phyloP scores from a whole-genome alignment of 2,888 invertebrate genomes.

The Cephalotes varians region DNA sequence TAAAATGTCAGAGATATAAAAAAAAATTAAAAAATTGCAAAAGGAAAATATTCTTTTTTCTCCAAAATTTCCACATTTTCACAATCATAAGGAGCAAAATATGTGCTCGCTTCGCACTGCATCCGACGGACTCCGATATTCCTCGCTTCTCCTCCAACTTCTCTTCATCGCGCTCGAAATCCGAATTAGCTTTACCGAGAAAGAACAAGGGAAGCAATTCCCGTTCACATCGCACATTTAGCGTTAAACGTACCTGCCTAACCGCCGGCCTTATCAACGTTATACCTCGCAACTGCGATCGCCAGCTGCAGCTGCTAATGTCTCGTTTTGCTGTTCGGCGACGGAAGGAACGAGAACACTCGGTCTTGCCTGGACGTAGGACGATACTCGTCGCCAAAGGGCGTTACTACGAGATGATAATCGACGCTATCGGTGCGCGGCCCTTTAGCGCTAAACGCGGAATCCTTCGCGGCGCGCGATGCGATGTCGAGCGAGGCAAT shows the following conservation, averaged over 20 bases:
- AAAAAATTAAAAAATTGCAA: background rate
- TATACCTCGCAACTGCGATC: background rate
- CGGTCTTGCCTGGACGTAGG: background rate
- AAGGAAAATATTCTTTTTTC: background rate
- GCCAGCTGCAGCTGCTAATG: background rate
- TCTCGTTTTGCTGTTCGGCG: background rate
- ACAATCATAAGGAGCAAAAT: background rate
- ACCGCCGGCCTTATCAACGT: background rate
- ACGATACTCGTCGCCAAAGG: conserved; percentile 1
- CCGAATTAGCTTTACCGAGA: background rate
- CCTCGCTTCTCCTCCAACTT: background rate
- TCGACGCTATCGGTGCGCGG: background rate
- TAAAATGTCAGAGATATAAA: background rate
- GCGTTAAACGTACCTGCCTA: conserved; percentile 9
- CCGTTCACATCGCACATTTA: background rate
- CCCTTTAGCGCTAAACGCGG: background rate
- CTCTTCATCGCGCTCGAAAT: background rate
- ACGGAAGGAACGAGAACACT: background rate
- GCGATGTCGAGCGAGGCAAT: background rate
- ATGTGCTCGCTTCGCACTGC: background rate
- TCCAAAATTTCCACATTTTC: background rate
- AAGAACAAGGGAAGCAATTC: background rate
- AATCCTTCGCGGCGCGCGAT: background rate
- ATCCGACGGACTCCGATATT: background rate
- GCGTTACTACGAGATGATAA: background rate